Conservation (phyloP, 2,113 vertebrate genomes). For the Odobenus rosmarus region DNA sequence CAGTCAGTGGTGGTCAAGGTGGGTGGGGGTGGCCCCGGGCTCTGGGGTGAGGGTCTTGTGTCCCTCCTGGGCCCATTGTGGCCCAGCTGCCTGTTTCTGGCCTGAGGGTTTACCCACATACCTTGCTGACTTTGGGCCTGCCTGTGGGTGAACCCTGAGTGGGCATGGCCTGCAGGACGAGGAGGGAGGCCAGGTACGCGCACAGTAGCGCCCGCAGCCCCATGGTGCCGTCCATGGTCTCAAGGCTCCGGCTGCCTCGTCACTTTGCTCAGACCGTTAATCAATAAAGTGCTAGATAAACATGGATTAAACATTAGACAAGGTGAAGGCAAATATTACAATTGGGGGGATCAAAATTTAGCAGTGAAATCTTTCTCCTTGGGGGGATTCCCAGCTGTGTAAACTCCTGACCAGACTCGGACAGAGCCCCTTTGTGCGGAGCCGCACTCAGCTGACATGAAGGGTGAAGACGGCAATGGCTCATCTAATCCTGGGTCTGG, state of each 20-base stretch:
- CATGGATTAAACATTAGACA: constrained; percentile 84
- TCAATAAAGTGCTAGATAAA: constrained; percentile 78
- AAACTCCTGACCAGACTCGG: neutral
- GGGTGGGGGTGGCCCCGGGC: neutral
- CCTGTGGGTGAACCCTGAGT: constrained; percentile 68
- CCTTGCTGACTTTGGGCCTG: constrained; percentile 80
- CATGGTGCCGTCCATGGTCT: constrained; percentile 67
- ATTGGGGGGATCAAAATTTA: constrained; percentile 11
- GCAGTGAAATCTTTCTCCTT: neutral
- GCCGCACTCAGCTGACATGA: accelerated
- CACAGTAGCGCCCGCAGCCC: constrained; percentile 67
- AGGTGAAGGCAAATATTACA: constrained; percentile 55
- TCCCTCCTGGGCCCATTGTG: neutral
- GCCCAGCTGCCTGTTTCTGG: neutral
- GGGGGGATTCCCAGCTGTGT: neutral
- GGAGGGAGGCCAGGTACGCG: constrained; percentile 71
- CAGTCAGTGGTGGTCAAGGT: neutral
- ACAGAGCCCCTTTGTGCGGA: neutral
- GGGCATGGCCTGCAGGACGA: constrained; percentile 56
- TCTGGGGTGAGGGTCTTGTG: neutral
- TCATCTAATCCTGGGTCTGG: neutral
- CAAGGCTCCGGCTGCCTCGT: constrained; percentile 13
- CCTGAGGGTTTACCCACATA: constrained; percentile 74
- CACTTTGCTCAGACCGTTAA: constrained; percentile 69
- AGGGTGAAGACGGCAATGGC: accelerated